phyloP scores from a whole-genome alignment of 2,113 vertebrate genomes.

The Pollachius pollachius region DNA sequence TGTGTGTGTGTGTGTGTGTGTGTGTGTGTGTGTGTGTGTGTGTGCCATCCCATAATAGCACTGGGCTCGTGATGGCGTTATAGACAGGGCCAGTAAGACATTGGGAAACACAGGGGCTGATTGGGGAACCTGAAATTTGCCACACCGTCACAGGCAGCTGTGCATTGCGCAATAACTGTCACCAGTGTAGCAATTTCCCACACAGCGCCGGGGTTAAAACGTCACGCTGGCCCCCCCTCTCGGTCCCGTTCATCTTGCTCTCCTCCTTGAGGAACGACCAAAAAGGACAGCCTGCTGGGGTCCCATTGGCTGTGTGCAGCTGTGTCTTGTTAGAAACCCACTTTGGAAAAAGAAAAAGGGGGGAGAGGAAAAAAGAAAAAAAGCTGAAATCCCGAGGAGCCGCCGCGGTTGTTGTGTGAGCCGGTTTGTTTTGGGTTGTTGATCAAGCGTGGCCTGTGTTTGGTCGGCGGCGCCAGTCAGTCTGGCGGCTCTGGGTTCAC shows the following conservation, averaged over 20 bases:
- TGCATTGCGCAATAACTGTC: slow-evolving; percentile 72
- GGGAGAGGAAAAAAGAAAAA: too few relatives aligned
- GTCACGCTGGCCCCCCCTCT: slow-evolving; percentile 47
- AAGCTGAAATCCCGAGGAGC: slow-evolving; percentile 64
- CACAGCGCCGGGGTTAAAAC: slow-evolving; percentile 39
- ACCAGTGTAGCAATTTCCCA: slow-evolving; percentile 59
- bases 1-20: too few relatives aligned
- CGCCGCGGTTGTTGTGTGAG: slow-evolving; percentile 82
- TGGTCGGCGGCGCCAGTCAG: slow-evolving; percentile 92
- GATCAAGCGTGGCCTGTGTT: slow-evolving; percentile 95
- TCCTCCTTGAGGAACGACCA: slow-evolving; percentile 20
- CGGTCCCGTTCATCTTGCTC: slow-evolving; percentile 39
- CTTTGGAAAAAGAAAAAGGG: too few relatives aligned
- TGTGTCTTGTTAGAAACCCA: slow-evolving; percentile 36
- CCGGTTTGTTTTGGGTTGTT: slow-evolving; percentile 97
- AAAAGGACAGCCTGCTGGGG: slow-evolving; percentile 9
- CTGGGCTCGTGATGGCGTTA: too few relatives aligned
- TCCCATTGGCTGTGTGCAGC: slow-evolving; percentile 42
- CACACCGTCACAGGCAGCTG: slow-evolving; percentile 63
- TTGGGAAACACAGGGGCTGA: slow-evolving; percentile 32
- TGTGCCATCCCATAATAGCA: too few relatives aligned
- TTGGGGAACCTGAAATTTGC: slow-evolving; percentile 57
- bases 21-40: too few relatives aligned
- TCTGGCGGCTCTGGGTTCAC: slow-evolving; percentile 87
- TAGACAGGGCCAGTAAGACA: not conserved